Percentiles rank a stretch among this genome's conserved stretches.
Conservation (phyloP, 92 coral and sea anemone genomes). For the Pocillopora meandrina region DNA sequence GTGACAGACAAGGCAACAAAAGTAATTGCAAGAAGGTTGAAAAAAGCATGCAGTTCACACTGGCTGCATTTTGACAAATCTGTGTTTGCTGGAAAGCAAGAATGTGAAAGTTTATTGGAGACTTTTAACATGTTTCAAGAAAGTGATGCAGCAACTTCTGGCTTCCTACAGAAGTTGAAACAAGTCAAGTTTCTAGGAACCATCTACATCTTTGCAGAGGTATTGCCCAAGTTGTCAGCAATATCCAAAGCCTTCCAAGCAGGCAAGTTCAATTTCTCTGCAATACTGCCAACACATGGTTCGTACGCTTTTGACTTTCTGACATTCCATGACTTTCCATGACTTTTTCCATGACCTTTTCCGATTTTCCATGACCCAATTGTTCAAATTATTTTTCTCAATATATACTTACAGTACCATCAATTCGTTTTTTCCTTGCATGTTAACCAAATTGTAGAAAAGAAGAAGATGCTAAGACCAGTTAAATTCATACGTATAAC, state of each 20-base stretch:
- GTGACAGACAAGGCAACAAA: slow-evolving; percentile 21
- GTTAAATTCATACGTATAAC: too few relatives aligned
- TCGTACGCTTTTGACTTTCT: too few relatives aligned
- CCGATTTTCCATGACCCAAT: too few relatives aligned
- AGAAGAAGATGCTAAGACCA: too few relatives aligned
- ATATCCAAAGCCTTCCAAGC: slow-evolving; percentile 22
- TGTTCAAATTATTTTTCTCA: too few relatives aligned
- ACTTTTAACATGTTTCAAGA: slow-evolving; percentile 1
- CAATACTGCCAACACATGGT: slow-evolving; percentile 29
- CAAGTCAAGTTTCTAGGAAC: slow-evolving; percentile 24
- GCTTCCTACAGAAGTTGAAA: slow-evolving; percentile 19
- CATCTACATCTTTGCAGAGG: slow-evolving; percentile 17
- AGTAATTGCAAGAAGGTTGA: slow-evolving; percentile 21
- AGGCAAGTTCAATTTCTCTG: slow-evolving; percentile 21
- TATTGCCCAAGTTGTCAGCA: slow-evolving; percentile 16
- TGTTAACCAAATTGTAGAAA: too few relatives aligned
- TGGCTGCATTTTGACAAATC: slow-evolving; percentile 5
- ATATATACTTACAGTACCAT: too few relatives aligned
- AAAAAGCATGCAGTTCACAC: slow-evolving; percentile 21
- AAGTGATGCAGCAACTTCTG: slow-evolving; percentile 15
- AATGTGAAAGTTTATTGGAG: slow-evolving; percentile 1
- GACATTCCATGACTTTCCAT: too few relatives aligned
- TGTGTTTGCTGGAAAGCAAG: slow-evolving; percentile 6
- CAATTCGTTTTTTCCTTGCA: too few relatives aligned
- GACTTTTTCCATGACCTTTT: too few relatives aligned